Base-by-base conservation (phyloP, 2,113 vertebrate genomes). In the Lipophrys pholis region DNA sequence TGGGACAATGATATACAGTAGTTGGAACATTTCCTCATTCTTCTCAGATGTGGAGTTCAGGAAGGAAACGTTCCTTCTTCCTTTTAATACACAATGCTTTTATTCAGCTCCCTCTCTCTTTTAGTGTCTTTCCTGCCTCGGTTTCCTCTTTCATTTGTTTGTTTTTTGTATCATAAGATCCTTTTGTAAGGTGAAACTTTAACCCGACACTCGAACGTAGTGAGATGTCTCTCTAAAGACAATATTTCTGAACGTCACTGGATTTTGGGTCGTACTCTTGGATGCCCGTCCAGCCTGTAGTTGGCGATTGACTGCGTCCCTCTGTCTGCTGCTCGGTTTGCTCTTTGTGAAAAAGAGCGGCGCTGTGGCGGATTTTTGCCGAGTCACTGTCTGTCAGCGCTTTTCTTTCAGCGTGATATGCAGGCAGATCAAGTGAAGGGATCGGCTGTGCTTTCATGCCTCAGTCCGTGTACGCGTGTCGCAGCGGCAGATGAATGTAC, bases 331-430 rank as follows among this genome's bases (percentile, higher is more conserved):
- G 0, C 30, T 9, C 12, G 40, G 36, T 53, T 82, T 55, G 45
- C 15, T 61, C 46, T 80, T 64, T 46, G 57, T 41, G 30, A n/a
- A 56, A 57, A 3, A 62, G 66, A 43, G n/a, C n/a, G 55, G 51
- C 3, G 15, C 39, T 66, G 64, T 67, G 11, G 21, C 16, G 36
- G 14, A 45, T 73, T 92, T 89, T 67, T 91, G 87, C 89, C 65
- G 38, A 30, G 90, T 92, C 91, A 93, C 68, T 48, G 62, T 38
- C 48, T n/a, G 75, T 94, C 92, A 93, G 92, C 92, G 3, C 45
- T 91, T 92, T 86, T 69, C 81, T 83, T 85, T 89, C 79, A 89
- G 2, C 35, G 6, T 16, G 17, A 16, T 17, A 15, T 62, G 66
- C 42, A 46, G 39, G 39, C 53, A 39, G 46, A 57, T 66, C 53